Base-by-base conservation (phyloP, 2,797 vertebrate species). In the Falco peregrinus region DNA sequence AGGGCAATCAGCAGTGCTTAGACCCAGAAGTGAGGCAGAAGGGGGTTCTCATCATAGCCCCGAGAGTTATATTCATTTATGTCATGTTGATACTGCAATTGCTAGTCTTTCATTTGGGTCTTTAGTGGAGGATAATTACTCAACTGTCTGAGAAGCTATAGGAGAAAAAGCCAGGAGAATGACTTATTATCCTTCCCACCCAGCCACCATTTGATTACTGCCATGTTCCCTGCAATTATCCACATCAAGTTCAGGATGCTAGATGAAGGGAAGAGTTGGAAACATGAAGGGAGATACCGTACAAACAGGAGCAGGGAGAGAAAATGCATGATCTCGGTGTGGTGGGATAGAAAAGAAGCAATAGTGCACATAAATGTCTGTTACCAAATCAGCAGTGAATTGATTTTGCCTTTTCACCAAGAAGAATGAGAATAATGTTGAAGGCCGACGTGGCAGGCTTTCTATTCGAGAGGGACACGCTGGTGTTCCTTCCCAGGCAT, bases 161-260 rank as follows among this genome's bases (percentile, higher is more conserved):
- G 85, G 77, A 59, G 90, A 31, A 64, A 48, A 82, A 90, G 54
- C 2, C 50, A 65, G 68, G 70, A 91, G 91, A 93, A 82, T 45
- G 67, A 47, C 29, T 92, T 33, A 4, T 60, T 61, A 7, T 73
- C 70, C 77, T 82, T 75, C 74, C 70, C 89, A 88, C 20, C 53
- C 86, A 17, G 87, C 56, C 90, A n/a, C 35, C 48, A 1, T 41
- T 81, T 45, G 93, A 56, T 91, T 56, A 11, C 51, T 92, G 92
- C 92, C 73, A 11, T 3, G 10, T 31, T 86, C 65, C 87, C 93
- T 94, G 94, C 87, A 81, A 75, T 93, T 71, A 93, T 13, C 84
- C 84, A 12, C 24, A 4, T 61, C 79, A 54, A 19, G 41, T 11
- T 37, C 0, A 13, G 89, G 91, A 16, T 33, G 75, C 54, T 87